Percentiles rank a stretch among this genome's conserved stretches.
Conservation (phyloP, 2,888 invertebrate genomes). For the Eumerus sabulonum region DNA sequence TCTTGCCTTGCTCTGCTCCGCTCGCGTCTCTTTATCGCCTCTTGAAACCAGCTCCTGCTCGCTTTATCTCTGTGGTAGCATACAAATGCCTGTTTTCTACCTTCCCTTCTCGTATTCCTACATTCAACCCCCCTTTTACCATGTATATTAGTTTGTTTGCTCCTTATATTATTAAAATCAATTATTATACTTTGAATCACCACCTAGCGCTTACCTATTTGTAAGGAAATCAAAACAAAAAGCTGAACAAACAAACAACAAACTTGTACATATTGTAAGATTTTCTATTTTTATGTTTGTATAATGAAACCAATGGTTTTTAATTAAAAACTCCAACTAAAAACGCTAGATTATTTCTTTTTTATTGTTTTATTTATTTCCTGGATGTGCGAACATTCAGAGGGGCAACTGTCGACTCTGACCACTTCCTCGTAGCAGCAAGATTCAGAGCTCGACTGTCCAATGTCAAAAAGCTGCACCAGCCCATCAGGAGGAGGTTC, state of each 20-base stretch:
- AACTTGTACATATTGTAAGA: conserved; percentile 75
- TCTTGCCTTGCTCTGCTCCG: no score
- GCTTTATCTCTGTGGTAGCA: no score
- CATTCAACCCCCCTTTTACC: conserved; percentile 40
- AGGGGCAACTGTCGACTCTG: no score
- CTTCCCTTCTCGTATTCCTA: conserved; percentile 5
- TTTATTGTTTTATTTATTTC: no score
- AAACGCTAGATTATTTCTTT: conserved; percentile 10
- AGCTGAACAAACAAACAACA: conserved; percentile 43
- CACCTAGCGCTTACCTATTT: conserved; percentile 67
- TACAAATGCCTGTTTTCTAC: conserved; percentile 11
- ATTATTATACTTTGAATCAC: conserved; percentile 67
- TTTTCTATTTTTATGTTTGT: conserved; percentile 76
- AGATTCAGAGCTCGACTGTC: no score
- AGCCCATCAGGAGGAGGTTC: no score
- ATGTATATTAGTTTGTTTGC: conserved; percentile 67
- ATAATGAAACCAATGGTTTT: conserved; percentile 74
- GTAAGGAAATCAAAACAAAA: conserved; percentile 66
- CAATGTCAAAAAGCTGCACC: no score
- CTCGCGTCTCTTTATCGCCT: no score
- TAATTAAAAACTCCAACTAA: conserved; percentile 73
- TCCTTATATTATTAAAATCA: conserved; percentile 61
- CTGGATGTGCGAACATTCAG: no score
- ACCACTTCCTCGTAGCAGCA: no score
- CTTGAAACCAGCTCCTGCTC: no score